These are phyloP conservation scores for Heliangelus exortis DNA, from an alignment of 2,797 vertebrate genomes.

Conservation along the genomic window DNA sequence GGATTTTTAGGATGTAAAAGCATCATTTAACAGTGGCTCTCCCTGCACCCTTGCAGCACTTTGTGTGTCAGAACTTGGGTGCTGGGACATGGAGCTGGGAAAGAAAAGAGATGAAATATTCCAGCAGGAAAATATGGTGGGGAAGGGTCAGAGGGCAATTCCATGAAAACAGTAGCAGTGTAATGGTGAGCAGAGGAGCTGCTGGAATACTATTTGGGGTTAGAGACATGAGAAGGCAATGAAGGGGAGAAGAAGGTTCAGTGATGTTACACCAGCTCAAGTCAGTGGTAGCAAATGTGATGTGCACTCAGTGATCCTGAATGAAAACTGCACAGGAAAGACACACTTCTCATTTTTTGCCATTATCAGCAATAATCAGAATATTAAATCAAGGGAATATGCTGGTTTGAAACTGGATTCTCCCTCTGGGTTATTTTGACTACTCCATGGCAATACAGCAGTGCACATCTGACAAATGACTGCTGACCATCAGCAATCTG, in stretches of 20 bases:
- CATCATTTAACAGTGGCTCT: background rate
- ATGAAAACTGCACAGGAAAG: background rate
- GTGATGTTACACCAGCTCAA: background rate
- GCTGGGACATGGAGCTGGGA: background rate
- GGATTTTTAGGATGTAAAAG: background rate
- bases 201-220: background rate
- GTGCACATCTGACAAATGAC: background rate
- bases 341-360: background rate
- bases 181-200: background rate
- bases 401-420: background rate
- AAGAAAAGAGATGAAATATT: background rate
- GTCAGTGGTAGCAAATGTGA: background rate
- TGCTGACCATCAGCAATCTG: slow-evolving; percentile 5
- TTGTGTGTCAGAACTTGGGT: background rate
- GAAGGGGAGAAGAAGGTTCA: background rate
- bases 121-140: background rate
- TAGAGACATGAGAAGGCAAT: background rate
- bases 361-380: slow-evolving; percentile 5
- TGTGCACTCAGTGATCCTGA: background rate
- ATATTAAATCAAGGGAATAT: background rate
- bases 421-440: background rate
- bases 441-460: background rate
- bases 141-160: background rate
- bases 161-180: background rate
- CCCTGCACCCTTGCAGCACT: rapidly evolving